phyloP scores from a whole-genome alignment of 2,797 vertebrate species.

The Catostomus latipinnis region DNA sequence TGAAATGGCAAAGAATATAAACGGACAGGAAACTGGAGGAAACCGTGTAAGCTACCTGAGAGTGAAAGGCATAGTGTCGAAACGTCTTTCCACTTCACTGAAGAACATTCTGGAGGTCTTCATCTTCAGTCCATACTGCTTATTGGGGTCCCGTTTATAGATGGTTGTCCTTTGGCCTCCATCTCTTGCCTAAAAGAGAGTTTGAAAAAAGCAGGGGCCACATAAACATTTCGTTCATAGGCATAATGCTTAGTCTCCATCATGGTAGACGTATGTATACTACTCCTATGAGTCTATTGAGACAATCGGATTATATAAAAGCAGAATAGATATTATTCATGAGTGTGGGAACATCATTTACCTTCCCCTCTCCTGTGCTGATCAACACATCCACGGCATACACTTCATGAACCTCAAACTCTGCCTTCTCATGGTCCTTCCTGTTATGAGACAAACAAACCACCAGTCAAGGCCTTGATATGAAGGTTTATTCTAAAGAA shows the following conservation, averaged over 20 bases:
- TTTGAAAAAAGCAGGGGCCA: no score
- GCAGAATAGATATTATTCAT: not conserved
- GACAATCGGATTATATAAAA: not conserved
- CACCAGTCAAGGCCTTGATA: not conserved
- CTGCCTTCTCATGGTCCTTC: constrained; percentile 97
- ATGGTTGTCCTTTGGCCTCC: constrained; percentile 95
- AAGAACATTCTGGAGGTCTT: constrained; percentile 97
- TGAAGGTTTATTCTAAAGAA: not conserved
- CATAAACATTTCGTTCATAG: no score
- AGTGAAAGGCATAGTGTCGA: constrained; percentile 97
- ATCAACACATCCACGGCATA: constrained; percentile 96
- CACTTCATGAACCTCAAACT: constrained; percentile 97
- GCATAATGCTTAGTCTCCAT: no score
- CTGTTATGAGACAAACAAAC: constrained; percentile 67
- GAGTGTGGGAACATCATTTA: constrained; percentile 61
- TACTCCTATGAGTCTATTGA: not conserved
- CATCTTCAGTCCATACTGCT: constrained; percentile 98
- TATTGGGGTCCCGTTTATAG: constrained; percentile 96
- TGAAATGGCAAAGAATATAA: no score
- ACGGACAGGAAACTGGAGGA: not conserved
- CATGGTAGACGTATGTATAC: no score
- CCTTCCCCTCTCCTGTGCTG: constrained; percentile 98
- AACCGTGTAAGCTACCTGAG: constrained; percentile 81
- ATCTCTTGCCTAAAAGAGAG: constrained; percentile 84
- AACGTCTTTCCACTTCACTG: constrained; percentile 96